Conservation (phyloP, 92 coral and sea anemone species). For the Actinostola sp. region DNA sequence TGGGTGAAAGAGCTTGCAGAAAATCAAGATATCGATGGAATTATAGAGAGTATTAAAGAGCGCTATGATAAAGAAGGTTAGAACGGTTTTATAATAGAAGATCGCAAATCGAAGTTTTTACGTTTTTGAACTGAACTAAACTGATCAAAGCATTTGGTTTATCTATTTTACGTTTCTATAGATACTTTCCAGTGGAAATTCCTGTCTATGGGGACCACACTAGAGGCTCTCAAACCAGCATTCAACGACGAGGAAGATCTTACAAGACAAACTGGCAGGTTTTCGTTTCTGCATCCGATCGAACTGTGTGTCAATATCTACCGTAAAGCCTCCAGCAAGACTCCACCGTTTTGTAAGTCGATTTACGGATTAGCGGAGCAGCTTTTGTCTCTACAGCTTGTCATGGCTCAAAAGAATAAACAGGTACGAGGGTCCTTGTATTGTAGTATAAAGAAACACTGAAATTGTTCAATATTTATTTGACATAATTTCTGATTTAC, state of each 20-base stretch:
- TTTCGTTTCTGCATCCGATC: constrained; percentile 21
- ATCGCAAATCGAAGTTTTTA: too few relatives aligned
- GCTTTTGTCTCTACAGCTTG: constrained; percentile 68
- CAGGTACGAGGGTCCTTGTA: constrained; percentile 39
- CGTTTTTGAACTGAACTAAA: too few relatives aligned
- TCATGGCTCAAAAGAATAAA: constrained; percentile 81
- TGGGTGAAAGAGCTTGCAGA: constrained; percentile 13
- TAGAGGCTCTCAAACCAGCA: background rate
- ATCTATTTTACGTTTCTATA: background rate
- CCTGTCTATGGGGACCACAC: constrained; percentile 9
- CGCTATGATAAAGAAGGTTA: constrained; percentile 6
- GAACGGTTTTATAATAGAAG: background rate
- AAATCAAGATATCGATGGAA: background rate
- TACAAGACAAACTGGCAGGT: background rate
- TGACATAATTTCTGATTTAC: too few relatives aligned
- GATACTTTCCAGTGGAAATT: constrained; percentile 6
- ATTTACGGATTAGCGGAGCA: constrained; percentile 77
- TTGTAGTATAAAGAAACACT: too few relatives aligned
- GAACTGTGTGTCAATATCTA: constrained; percentile 58
- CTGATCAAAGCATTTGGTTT: background rate
- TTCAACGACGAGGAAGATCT: background rate
- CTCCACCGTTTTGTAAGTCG: constrained; percentile 58
- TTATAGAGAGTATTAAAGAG: constrained; percentile 1
- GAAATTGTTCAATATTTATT: too few relatives aligned
- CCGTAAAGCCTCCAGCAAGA: constrained; percentile 61